These are phyloP conservation scores for Tipula unca DNA, from an alignment of 2,888 invertebrate species.

Conservation along the genomic window DNA sequence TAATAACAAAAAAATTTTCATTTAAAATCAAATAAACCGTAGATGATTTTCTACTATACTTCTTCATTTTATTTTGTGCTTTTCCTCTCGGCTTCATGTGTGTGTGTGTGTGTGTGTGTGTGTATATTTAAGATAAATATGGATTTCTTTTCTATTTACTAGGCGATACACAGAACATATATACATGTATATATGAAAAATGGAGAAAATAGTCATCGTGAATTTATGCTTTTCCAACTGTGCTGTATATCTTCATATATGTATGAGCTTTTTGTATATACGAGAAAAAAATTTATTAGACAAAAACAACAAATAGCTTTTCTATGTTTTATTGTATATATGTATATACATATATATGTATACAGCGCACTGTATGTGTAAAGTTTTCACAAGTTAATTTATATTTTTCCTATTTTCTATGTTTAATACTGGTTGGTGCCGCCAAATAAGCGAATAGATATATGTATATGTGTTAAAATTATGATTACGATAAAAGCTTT, in stretches of 20 bases:
- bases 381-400: neutral
- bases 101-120: neutral
- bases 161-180: neutral
- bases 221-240: neutral
- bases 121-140: neutral
- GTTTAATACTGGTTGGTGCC: neutral
- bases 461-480: neutral
- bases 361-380: neutral
- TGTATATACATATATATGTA: neutral
- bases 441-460: neutral
- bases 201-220: neutral
- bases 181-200: neutral
- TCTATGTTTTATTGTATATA: neutral
- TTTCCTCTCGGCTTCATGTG: neutral
- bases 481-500: neutral
- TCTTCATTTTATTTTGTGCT: neutral
- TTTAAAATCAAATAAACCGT: neutral
- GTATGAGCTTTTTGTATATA: neutral
- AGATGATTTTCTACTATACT: neutral
- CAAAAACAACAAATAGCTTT: neutral
- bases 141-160: neutral
- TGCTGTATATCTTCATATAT: neutral
- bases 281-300: neutral
- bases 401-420: neutral
- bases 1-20: slow-evolving; percentile 14